phyloP scores from a whole-genome alignment of 2,888 invertebrate species.

The Caenorhabditis sp. region DNA sequence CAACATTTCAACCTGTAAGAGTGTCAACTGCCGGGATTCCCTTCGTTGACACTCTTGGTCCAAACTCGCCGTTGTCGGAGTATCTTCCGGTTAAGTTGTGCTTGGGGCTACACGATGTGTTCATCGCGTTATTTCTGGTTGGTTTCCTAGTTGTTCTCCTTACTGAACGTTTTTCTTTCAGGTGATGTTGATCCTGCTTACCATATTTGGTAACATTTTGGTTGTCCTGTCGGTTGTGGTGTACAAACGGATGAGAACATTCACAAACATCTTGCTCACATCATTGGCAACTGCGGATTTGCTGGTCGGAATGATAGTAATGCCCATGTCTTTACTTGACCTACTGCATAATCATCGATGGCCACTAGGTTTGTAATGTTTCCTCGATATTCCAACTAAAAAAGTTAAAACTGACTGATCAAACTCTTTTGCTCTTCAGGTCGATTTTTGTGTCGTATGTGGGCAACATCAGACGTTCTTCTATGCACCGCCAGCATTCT shows the following conservation, averaged over 20 bases:
- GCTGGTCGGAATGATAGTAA: conserved; percentile 83
- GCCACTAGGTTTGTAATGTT: conserved; percentile 74
- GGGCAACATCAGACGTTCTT: conserved; percentile 83
- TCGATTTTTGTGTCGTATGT: conserved; percentile 75
- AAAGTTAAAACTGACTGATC: too few relatives aligned
- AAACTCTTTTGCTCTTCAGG: too few relatives aligned
- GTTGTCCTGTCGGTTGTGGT: conserved; percentile 83
- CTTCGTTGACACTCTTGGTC: conserved; percentile 42
- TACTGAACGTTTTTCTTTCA: conserved; percentile 55
- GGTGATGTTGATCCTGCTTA: conserved; percentile 81
- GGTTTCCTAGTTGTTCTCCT: too few relatives aligned
- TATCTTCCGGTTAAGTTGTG: conserved; percentile 69
- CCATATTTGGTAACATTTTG: conserved; percentile 83
- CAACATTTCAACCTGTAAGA: conserved; percentile 19
- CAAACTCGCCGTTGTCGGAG: conserved; percentile 41
- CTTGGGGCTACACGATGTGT: conserved; percentile 80
- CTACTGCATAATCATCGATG: conserved; percentile 83
- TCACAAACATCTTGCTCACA: conserved; percentile 83
- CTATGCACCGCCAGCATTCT: conserved; percentile 83
- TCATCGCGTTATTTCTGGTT: conserved; percentile 76
- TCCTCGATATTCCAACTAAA: background rate
- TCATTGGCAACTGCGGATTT: conserved; percentile 84
- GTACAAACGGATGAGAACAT: conserved; percentile 84
- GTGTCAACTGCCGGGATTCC: conserved; percentile 4
- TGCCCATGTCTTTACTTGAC: conserved; percentile 83